These are phyloP conservation scores for Nephrocerus scutellatus DNA, from an alignment of 2,888 invertebrate species.

Conservation along the genomic window DNA sequence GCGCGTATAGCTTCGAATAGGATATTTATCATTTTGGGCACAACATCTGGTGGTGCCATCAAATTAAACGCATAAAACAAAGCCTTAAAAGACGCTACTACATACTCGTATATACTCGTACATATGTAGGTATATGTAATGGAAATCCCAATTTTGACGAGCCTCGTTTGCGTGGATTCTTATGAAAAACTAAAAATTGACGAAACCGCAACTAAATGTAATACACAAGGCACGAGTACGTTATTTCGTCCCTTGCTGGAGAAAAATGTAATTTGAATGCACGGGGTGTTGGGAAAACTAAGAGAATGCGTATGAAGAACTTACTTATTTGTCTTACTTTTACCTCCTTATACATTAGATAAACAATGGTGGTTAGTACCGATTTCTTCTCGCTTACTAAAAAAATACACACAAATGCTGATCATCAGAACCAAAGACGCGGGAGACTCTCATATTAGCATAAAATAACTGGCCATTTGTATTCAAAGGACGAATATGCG, in stretches of 20 bases:
- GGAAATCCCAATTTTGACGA: conserved; percentile 1
- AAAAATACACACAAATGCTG: no score
- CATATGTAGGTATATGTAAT: not conserved
- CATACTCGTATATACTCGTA: conserved; percentile 6
- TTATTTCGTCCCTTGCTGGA: no score
- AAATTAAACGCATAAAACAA: conserved; percentile 31
- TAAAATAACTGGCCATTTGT: conserved; percentile 31
- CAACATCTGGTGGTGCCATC: conserved; percentile 33
- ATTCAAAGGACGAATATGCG: conserved; percentile 25
- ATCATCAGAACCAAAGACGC: no score
- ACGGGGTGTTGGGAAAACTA: no score
- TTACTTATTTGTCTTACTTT: no score
- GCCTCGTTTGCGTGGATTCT: not conserved
- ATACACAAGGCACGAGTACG: no score
- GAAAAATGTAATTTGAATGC: no score
- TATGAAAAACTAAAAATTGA: conserved; percentile 24
- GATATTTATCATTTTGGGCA: conserved; percentile 28
- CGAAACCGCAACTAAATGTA: conserved; percentile 26
- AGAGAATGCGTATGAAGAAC: no score
- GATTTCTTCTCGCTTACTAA: no score
- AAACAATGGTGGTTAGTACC: no score
- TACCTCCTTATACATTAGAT: no score
- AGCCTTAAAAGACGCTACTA: conserved; percentile 16
- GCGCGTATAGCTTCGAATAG: conserved; percentile 1
- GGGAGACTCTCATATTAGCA: no score